These are phyloP conservation scores for Pedetes capensis DNA, from an alignment of 2,113 vertebrate genomes.

Conservation along the genomic window DNA sequence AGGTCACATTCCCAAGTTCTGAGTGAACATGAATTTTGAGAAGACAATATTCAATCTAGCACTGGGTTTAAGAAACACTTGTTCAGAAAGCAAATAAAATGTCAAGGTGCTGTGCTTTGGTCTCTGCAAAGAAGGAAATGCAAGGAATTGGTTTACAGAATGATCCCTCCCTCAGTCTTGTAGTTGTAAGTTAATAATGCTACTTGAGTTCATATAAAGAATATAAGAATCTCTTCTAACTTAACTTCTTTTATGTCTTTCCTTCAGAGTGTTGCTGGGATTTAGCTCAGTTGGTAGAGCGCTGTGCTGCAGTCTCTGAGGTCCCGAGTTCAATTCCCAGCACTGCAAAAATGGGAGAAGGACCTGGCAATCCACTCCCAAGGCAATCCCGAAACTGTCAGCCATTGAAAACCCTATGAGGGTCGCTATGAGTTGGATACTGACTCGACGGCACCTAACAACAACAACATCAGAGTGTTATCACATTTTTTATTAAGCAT, in stretches of 20 bases:
- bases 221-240: not conserved
- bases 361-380: too few species aligned
- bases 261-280: not conserved
- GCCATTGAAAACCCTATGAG: too few species aligned
- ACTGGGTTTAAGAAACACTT: not conserved
- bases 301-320: too few species aligned
- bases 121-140: not conserved
- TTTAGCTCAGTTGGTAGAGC: too few species aligned
- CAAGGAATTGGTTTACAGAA: not conserved
- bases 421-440: too few species aligned
- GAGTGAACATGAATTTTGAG: not conserved
- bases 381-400: too few species aligned
- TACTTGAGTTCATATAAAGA: not conserved
- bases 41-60: not conserved
- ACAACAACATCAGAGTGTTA: not conserved
- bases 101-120: not conserved
- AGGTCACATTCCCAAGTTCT: not conserved
- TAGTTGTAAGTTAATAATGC: not conserved
- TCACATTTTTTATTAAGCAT: not conserved
- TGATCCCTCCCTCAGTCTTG: not conserved
- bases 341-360: too few species aligned
- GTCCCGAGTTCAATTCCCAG: too few species aligned
- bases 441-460: too few species aligned
- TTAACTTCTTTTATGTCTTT: not conserved
- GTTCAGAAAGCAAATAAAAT: not conserved